These are phyloP conservation scores for Brachionus paranguensis DNA, from an alignment of 1,140 invertebrate genomes.

Conservation along the genomic window DNA sequence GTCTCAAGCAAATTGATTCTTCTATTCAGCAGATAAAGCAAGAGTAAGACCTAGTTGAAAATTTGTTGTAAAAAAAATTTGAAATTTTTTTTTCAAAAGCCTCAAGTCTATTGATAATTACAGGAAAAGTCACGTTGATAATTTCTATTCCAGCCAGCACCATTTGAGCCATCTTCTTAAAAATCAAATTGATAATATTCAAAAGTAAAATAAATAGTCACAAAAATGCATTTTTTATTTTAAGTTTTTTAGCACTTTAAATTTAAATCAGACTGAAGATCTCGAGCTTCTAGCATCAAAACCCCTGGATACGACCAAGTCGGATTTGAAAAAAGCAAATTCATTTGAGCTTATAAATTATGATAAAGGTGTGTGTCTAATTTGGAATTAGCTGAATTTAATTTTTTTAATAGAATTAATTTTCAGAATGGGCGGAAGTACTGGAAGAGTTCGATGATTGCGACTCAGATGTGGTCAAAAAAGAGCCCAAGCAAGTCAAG, in stretches of 20 bases:
- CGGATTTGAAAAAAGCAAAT: neutral
- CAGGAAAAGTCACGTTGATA: neutral
- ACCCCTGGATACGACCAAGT: neutral
- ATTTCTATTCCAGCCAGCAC: neutral
- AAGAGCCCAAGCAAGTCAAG: neutral
- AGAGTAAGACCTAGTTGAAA: neutral
- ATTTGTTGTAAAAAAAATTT: neutral
- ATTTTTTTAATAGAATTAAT: too few relatives aligned
- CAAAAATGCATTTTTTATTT: neutral
- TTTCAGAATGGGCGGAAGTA: neutral
- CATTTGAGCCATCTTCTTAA: neutral
- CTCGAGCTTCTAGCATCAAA: neutral
- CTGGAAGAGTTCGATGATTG: neutral
- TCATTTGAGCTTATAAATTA: conserved; percentile 19
- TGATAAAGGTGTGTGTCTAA: neutral
- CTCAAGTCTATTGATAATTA: neutral
- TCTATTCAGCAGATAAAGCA: neutral
- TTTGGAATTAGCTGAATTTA: neutral
- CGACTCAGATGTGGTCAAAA: neutral
- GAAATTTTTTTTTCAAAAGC: neutral
- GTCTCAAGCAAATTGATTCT: neutral
- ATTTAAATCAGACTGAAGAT: neutral
- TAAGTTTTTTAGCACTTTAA: neutral
- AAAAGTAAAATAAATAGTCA: neutral
- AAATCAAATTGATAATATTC: conserved; percentile 4